Evolutionary conservation across 2,113 vertebrate species (phyloP).

Genomic region (Lagopus muta): DNA sequence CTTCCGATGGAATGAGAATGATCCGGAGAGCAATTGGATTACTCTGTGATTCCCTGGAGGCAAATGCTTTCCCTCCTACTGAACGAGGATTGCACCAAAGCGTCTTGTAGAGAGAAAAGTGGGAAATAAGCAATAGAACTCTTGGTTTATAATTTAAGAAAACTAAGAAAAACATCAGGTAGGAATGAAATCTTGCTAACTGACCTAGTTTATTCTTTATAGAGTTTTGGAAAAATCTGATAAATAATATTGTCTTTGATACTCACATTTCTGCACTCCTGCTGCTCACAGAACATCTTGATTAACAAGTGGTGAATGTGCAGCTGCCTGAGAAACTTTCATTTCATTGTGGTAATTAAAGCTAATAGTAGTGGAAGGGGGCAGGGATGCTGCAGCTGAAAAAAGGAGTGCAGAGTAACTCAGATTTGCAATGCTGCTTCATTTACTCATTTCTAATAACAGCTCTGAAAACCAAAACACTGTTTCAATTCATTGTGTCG

Average conservation of each 20-base stretch:
- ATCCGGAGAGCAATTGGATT: neutral
- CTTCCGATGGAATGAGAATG: neutral
- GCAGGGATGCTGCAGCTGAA: neutral
- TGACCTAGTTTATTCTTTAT: neutral
- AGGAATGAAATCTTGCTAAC: neutral
- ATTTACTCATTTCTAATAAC: neutral
- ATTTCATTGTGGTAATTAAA: neutral
- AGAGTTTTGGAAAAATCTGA: neutral
- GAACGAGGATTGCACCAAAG: neutral
- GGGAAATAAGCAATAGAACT: neutral
- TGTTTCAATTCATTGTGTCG: neutral
- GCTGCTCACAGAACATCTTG: neutral
- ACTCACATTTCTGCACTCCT: neutral
- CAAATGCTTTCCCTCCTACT: neutral
- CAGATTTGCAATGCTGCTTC: neutral
- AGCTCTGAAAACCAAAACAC: neutral
- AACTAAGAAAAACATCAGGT: neutral
- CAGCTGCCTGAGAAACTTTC: neutral
- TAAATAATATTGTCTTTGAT: neutral
- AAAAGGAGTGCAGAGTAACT: neutral
- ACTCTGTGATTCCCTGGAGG: neutral
- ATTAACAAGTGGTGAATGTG: accelerated
- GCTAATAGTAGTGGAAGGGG: neutral
- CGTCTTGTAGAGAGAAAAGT: neutral
- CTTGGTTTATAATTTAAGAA: neutral